phyloP scores from a whole-genome alignment of 2,797 vertebrate species.

The Zenarchopterus dispar region DNA sequence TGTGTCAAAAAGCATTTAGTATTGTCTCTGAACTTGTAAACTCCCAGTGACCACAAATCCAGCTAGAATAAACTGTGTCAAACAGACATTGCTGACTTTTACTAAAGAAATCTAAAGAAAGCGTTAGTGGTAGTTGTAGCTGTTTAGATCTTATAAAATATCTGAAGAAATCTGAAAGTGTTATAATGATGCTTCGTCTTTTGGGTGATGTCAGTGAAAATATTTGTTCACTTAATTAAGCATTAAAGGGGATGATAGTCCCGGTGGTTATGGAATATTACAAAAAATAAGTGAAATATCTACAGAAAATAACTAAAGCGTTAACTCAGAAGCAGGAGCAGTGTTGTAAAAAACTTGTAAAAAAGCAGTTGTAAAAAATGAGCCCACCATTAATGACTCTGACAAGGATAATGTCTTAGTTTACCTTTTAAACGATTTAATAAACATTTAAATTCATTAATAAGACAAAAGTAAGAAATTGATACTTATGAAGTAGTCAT shows the following conservation, averaged over 20 bases:
- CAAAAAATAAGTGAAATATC: neutral
- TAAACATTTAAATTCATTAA: neutral
- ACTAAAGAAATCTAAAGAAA: slow-evolving; percentile 14
- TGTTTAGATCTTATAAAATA: slow-evolving; percentile 1
- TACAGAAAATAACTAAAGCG: neutral
- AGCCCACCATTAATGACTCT: too few relatives aligned
- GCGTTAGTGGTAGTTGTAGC: neutral
- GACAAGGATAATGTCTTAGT: too few relatives aligned
- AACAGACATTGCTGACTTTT: neutral
- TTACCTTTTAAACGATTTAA: neutral
- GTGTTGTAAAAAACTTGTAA: too few relatives aligned
- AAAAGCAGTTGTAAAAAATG: too few relatives aligned
- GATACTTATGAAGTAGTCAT: too few relatives aligned
- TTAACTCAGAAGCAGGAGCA: too few relatives aligned
- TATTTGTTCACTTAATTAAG: neutral
- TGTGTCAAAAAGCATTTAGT: slow-evolving; percentile 11
- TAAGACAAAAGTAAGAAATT: neutral
- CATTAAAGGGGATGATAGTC: neutral
- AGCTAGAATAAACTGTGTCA: slow-evolving; percentile 26
- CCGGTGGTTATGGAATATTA: neutral
- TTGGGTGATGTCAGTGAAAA: neutral
- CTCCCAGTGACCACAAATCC: slow-evolving; percentile 17
- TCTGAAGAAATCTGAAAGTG: too few relatives aligned
- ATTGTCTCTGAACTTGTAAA: slow-evolving; percentile 5
- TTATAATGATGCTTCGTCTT: neutral